These are phyloP conservation scores for Myiotriccus ornatus DNA, from an alignment of 2,797 vertebrate genomes.

Conservation along the genomic window DNA sequence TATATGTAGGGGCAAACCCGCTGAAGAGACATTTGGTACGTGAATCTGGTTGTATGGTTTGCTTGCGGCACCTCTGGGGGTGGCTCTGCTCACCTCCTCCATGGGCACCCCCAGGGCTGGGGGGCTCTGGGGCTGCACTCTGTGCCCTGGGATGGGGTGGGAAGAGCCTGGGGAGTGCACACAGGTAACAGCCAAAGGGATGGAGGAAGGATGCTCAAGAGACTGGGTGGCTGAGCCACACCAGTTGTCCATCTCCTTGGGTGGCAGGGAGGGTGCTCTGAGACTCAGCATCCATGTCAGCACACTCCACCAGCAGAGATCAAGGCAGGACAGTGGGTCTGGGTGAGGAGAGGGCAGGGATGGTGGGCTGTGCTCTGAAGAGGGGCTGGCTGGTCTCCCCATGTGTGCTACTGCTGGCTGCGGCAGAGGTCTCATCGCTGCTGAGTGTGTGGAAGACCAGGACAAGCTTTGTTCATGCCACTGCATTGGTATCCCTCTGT, in stretches of 20 bases:
- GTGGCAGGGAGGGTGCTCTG: neutral
- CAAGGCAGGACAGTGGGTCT: rapidly evolving
- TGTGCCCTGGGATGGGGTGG: neutral
- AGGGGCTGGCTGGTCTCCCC: neutral
- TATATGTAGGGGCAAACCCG: slow-evolving; percentile 4
- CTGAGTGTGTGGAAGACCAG: rapidly evolving
- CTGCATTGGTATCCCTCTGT: rapidly evolving
- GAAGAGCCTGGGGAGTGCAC: neutral
- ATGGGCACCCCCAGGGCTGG: rapidly evolving
- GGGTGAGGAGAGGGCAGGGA: neutral
- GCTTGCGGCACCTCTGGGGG: neutral
- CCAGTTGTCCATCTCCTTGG: neutral
- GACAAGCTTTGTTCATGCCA: neutral
- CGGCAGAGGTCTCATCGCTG: neutral
- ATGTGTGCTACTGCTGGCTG: rapidly evolving
- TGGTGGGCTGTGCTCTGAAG: neutral
- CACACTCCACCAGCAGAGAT: neutral
- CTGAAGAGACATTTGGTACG: slow-evolving; percentile 1
- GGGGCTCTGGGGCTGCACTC: neutral
- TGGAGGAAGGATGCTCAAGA: neutral
- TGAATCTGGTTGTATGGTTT: neutral
- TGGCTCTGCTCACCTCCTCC: rapidly evolving
- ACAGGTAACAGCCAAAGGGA: rapidly evolving
- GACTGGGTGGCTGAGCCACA: neutral
- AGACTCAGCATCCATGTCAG: neutral